Conservation (phyloP, 1,140 invertebrate genomes). For the Cylas formicarius region DNA sequence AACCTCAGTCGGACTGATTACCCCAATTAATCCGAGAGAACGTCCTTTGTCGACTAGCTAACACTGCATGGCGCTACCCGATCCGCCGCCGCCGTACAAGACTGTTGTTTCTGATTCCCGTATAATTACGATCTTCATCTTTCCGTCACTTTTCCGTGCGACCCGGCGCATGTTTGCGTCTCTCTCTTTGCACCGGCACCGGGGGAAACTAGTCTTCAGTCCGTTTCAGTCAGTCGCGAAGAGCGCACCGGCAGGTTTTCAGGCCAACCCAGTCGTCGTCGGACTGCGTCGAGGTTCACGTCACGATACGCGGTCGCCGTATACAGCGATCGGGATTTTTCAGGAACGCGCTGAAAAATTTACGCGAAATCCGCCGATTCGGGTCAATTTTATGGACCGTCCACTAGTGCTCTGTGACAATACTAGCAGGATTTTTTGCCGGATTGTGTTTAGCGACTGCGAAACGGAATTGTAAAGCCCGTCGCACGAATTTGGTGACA, state of each 20-base stretch:
- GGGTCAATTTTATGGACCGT: too few relatives aligned
- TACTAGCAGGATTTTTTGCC: too few relatives aligned
- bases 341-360: too few relatives aligned
- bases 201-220: conserved; percentile 31
- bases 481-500: too few relatives aligned
- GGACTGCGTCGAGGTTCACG: conserved; percentile 17
- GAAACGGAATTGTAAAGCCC: too few relatives aligned
- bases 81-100: conserved; percentile 30
- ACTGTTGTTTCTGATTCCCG: conserved; percentile 33
- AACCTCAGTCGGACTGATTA: conserved; percentile 24
- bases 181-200: conserved; percentile 19
- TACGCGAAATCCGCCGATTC: too few relatives aligned
- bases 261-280: conserved; percentile 23
- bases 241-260: conserved; percentile 16
- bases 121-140: conserved; percentile 26
- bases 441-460: too few relatives aligned
- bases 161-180: conserved; percentile 16
- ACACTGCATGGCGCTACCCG: conserved; percentile 32
- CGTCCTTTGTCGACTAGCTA: conserved; percentile 31
- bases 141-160: conserved; percentile 18
- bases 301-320: conserved; percentile 7
- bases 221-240: conserved; percentile 21
- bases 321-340: too few relatives aligned
- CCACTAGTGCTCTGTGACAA: too few relatives aligned
- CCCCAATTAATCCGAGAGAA: conserved; percentile 30